Base-by-base conservation (phyloP, 2,888 invertebrate species). In the Chesias legatella region DNA sequence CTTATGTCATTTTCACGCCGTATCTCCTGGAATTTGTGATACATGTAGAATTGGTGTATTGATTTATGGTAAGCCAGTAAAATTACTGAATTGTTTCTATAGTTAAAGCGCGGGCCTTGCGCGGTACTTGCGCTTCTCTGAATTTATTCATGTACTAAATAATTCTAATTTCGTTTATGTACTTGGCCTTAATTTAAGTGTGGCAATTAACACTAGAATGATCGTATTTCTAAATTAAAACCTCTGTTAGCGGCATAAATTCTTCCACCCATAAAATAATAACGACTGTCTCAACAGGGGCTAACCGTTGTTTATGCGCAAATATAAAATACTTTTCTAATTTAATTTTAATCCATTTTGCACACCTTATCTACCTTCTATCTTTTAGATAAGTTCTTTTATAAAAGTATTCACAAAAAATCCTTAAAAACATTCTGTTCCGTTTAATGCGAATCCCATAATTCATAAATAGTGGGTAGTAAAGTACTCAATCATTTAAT, bases 241-340 rank as follows among this genome's bases (percentile, higher is more conserved):
- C 70, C 72, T 66, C 71, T 63, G 69, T 72, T 63, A 56, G 58
- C 59, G 83, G 68, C 71, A 81, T 86, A 85, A 86, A 85, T 85
- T 79, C 73, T 67, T 72, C 65, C 71, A 71, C 64, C 62, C 84
- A 79, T 86, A 81, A 86, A 86, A 63, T 63, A 57, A 66, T 80
- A 84, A 84, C 80, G 83, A 81, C 79, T 76, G 78, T 78, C 84
- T 84, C 81, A 86, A 84, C 78, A 83, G 80, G 68, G 83, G 75
- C 77, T 82, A 74, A 77, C 74, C 68, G 78, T 76, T 79, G 58
- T 81, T 79, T 80, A 79, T 67, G 58, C 68, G 69, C 71, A 78
- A 77, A 79, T 81, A 63, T 61, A 56, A 53, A 52, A 56, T 56
- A 51, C 53, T 56, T 52, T 56, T 57, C 60, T 59, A 64, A 68